Conservation (phyloP, 2,888 invertebrate species). For the Vanessa cardui region DNA sequence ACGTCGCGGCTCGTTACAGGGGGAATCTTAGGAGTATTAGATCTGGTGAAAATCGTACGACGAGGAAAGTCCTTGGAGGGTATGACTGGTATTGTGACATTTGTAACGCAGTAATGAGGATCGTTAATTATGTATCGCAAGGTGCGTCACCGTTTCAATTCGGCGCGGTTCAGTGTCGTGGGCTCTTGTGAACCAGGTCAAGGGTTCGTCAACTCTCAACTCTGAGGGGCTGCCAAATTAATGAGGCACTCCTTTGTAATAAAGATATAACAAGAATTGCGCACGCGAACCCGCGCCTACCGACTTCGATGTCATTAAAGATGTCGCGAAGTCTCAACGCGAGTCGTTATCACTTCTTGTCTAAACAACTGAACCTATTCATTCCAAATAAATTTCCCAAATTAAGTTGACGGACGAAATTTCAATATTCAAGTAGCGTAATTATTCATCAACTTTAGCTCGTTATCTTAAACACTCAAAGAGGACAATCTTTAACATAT, state of each 20-base stretch:
- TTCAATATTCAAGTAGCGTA: conserved; percentile 17
- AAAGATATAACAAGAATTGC: conserved; percentile 83
- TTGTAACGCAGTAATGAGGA: conserved; percentile 76
- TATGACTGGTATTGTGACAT: conserved; percentile 49
- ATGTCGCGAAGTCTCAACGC: conserved; percentile 73
- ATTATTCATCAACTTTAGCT: conserved; percentile 22
- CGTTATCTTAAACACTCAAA: no score
- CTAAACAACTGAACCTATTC: conserved; percentile 70
- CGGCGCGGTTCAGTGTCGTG: conserved; percentile 72
- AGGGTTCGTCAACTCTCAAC: conserved; percentile 78
- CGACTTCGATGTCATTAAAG: conserved; percentile 78
- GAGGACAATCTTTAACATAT: no score
- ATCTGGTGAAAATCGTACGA: conserved; percentile 37
- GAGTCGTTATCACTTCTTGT: conserved; percentile 75
- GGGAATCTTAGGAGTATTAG: conserved; percentile 25
- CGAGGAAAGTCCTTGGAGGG: conserved; percentile 35
- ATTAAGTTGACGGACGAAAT: conserved; percentile 31
- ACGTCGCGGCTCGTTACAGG: conserved; percentile 41
- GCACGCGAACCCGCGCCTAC: conserved; percentile 77
- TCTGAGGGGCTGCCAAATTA: conserved; percentile 83
- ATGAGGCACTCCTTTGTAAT: conserved; percentile 84
- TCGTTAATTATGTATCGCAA: conserved; percentile 81
- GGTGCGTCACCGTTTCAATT: conserved; percentile 75
- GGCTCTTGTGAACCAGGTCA: conserved; percentile 78
- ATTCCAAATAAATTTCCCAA: conserved; percentile 40